Percentiles rank a stretch among this genome's conserved stretches.
phyloP scores from a whole-genome alignment of 2,797 vertebrate species.

The Danionella dracula region DNA sequence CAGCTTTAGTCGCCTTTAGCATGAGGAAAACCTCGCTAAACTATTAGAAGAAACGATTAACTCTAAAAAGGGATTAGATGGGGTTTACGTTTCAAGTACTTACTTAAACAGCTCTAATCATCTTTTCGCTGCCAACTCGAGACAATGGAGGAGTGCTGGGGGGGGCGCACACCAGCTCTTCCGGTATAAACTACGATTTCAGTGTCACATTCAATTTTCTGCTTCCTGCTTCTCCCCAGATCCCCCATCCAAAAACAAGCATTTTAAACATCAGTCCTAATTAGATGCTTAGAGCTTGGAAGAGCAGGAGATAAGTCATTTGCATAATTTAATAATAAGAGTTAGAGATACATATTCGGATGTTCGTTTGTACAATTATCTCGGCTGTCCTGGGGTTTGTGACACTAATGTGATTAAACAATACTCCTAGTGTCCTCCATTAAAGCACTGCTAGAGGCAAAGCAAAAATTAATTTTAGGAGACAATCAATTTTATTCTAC shows the following conservation, averaged over 20 bases:
- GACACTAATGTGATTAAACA: conserved; percentile 93
- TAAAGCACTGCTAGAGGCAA: conserved; percentile 83
- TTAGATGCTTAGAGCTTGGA: conserved; percentile 88
- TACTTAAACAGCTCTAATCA: conserved; percentile 32
- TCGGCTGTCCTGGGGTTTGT: conserved; percentile 74
- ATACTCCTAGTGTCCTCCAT: conserved; percentile 80
- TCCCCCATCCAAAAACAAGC: conserved; percentile 72
- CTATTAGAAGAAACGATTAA: conserved; percentile 34
- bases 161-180: conserved; percentile 39
- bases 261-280: conserved; percentile 85
- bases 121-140: conserved; percentile 18
- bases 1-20: conserved; percentile 20
- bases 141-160: conserved; percentile 1
- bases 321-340: conserved; percentile 92
- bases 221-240: conserved; percentile 55
- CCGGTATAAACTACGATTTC: conserved; percentile 56
- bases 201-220: conserved; percentile 72
- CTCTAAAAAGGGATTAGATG: conserved; percentile 43
- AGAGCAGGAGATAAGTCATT: conserved; percentile 83
- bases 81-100: conserved; percentile 42
- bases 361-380: conserved; percentile 87
- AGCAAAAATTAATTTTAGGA: conserved; percentile 90
- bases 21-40: conserved; percentile 30
- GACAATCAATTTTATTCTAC: conserved; percentile 90
- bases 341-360: conserved; percentile 86